Percentiles rank a stretch among this genome's conserved stretches.
Evolutionary conservation across 2,113 vertebrate species (phyloP).

Genomic region (Neoarius graeffei): DNA sequence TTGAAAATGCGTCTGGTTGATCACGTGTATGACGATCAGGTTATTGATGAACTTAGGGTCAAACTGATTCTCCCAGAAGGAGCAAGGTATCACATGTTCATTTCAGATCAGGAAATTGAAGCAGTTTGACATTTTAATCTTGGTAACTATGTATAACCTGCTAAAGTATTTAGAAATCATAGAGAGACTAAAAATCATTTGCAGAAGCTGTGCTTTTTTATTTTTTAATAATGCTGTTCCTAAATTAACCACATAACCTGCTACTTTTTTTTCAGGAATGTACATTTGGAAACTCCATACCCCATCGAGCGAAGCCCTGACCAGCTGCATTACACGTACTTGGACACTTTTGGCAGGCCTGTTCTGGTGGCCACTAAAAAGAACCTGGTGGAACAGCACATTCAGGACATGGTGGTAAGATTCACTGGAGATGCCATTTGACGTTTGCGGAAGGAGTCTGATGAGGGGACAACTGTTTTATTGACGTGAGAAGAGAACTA

Average conservation of each 20-base stretch:
- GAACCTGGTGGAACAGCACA: conserved; percentile 97
- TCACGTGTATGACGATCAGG: conserved; percentile 96
- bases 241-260: neutral
- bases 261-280: conserved; percentile 75
- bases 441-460: neutral
- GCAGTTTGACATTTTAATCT: neutral
- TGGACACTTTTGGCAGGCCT: conserved; percentile 94
- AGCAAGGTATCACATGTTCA: conserved; percentile 77
- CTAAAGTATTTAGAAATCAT: neutral
- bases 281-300: conserved; percentile 93
- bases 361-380: conserved; percentile 92
- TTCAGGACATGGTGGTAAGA: conserved; percentile 94
- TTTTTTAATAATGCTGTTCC: neutral
- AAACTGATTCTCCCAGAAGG: conserved; percentile 96
- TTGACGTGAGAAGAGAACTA: neutral
- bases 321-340: conserved; percentile 93
- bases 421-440: neutral
- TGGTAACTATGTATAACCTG: neutral
- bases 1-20: conserved; percentile 97
- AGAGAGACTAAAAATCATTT: neutral
- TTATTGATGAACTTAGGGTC: conserved; percentile 90
- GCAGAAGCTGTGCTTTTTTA: too few relatives aligned
- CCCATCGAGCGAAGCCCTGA: conserved; percentile 82
- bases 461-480: neutral
- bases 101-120: neutral